Evolutionary conservation across 2,888 invertebrate species (phyloP), one percentile per base, ranked within the genome.

Genomic region (Ctena decussata): DNA sequence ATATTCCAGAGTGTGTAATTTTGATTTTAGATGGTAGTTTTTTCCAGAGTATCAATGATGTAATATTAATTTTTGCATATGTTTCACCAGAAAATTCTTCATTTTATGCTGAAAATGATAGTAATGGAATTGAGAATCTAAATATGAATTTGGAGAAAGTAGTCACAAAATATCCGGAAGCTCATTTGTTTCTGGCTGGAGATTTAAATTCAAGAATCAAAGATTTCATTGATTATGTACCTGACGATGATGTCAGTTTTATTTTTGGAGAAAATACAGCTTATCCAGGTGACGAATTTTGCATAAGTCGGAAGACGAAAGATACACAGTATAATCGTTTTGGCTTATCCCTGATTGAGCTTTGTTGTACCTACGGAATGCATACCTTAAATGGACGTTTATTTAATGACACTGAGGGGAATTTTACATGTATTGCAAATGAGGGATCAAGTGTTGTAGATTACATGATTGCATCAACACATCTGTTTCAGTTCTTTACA

Each of bases 371-470:
- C 6, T 30, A 30, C 32, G 44, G 24, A n/a, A 32, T 73, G 11
- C 72, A 73, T 46, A n/a, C 15, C 27, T 73, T 73, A 73, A 73
- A 73, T 21, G 53, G 53, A 5, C 8, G 53, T 18, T 5, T 53
- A 5, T 53, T 53, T n/a, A n/a, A 53, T 53, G 53, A 53, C n/a
- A 53, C 5, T 5, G 21, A 53, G 8, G 53, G 53, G 53, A n/a
- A 53, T 5, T 18, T 46, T 30, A 73, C 72, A 3, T 73, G 72
- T 44, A 24, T 46, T n/a, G 15, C 72, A 44, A 73, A 73, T 44
- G 27, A 73, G 41, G 72, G 72, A 11, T 44, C 27, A 3, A 73
- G 72, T 73, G 30, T 73, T 30, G 72, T 73, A 35, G 72, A 73
- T 30, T 73, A 73, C 37, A 44, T 73, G 30, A 27, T 73, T 24